These are phyloP conservation scores for Urocyon cinereoargenteus DNA, from an alignment of 2,797 vertebrate species.

Conservation along the genomic window DNA sequence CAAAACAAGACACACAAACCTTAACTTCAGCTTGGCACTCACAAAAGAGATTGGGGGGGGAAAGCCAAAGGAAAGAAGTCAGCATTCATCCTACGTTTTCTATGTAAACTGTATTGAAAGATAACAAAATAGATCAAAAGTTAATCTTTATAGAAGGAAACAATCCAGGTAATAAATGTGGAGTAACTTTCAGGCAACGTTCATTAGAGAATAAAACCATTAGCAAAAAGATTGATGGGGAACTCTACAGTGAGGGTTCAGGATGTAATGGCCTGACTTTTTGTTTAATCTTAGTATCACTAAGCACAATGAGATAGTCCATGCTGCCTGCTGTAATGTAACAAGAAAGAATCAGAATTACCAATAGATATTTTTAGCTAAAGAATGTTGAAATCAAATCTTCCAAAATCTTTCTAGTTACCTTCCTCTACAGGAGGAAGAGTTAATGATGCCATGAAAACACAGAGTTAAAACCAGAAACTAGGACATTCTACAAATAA, in stretches of 20 bases:
- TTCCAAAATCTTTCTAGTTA: background rate
- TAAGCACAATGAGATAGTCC: background rate
- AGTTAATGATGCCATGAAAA: background rate
- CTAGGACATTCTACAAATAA: background rate
- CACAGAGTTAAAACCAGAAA: background rate
- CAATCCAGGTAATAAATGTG: background rate
- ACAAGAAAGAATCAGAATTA: background rate
- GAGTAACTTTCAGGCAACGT: constrained; percentile 10
- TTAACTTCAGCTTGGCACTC: background rate
- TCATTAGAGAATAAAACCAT: constrained; percentile 14
- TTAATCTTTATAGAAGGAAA: background rate
- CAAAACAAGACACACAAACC: background rate
- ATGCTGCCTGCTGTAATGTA: background rate
- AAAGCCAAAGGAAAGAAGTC: background rate
- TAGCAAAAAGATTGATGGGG: background rate
- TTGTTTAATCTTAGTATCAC: background rate
- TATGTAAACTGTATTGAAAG: background rate
- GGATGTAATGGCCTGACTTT: background rate
- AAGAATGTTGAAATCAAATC: background rate
- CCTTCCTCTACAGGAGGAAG: background rate
- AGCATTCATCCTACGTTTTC: background rate
- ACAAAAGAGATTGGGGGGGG: background rate
- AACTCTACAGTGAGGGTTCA: background rate
- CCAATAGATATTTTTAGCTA: background rate
- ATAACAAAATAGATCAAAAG: background rate